Percentiles rank a stretch among this genome's conserved stretches.
Conservation (phyloP, 2,797 vertebrate species). For the Neomorphus geoffroyi region DNA sequence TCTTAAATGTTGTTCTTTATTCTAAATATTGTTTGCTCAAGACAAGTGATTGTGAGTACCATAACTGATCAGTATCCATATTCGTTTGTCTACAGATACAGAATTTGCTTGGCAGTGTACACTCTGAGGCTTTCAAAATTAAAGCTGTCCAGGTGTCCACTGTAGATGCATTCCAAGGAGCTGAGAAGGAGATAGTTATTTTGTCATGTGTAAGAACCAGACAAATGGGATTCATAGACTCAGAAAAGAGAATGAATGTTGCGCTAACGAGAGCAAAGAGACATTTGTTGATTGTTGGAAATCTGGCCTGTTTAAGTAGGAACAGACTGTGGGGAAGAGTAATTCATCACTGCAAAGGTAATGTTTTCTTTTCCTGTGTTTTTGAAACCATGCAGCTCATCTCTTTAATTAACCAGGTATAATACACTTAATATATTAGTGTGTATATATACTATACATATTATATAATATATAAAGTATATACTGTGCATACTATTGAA, state of each 20-base stretch:
- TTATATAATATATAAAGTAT: no score
- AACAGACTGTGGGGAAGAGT: slow-evolving; percentile 77
- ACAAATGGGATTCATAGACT: slow-evolving; percentile 81
- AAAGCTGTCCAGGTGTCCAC: slow-evolving; percentile 80
- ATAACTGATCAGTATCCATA: accelerated
- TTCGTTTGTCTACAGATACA: slow-evolving; percentile 64
- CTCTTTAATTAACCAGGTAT: background rate
- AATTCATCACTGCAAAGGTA: slow-evolving; percentile 82
- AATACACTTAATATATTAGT: accelerated
- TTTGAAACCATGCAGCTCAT: background rate
- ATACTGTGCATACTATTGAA: background rate
- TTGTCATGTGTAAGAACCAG: slow-evolving; percentile 80
- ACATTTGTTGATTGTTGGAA: slow-evolving; percentile 79
- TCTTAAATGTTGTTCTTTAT: background rate
- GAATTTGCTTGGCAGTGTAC: slow-evolving; percentile 31
- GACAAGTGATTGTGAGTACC: accelerated
- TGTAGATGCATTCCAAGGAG: slow-evolving; percentile 82
- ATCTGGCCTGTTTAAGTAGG: slow-evolving; percentile 74
- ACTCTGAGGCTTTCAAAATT: background rate
- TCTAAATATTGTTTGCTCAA: background rate
- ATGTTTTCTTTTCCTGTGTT: background rate
- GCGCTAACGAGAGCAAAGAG: slow-evolving; percentile 78
- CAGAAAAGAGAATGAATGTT: slow-evolving; percentile 78
- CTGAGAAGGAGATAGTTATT: slow-evolving; percentile 79
- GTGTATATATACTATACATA: background rate